phyloP scores from a whole-genome alignment of 30 jellyfish, hydroid and myxozoan genomes.

The Chrysaora quinquecirrha region DNA sequence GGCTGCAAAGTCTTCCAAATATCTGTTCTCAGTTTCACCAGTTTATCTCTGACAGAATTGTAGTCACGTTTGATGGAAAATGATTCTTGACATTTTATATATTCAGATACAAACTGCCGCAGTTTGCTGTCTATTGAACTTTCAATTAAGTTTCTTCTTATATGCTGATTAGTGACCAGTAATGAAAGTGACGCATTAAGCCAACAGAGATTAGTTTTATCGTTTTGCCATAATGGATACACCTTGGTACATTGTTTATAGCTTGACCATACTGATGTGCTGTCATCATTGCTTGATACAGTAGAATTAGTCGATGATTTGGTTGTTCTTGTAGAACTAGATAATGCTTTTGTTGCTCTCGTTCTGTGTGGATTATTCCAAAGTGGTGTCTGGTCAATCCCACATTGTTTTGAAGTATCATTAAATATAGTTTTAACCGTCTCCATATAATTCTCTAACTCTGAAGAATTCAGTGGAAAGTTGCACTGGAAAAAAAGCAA shows the following conservation, averaged over 20 bases:
- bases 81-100: neutral
- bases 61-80: neutral
- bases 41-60: neutral
- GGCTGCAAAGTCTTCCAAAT: neutral
- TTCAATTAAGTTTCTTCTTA: neutral
- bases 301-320: too few relatives aligned
- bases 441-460: slow-evolving; percentile 14
- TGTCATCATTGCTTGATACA: neutral
- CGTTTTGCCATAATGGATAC: neutral
- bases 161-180: neutral
- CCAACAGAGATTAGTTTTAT: slow-evolving; percentile 1
- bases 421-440: neutral
- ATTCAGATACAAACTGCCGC: neutral
- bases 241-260: neutral
- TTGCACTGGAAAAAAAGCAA: slow-evolving; percentile 44
- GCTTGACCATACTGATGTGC: neutral
- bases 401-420: neutral
- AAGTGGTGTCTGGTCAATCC: neutral
- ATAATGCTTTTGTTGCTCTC: neutral
- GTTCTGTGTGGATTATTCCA: neutral
- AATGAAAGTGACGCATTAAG: neutral
- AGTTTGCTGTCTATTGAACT: neutral
- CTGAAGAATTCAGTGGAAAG: slow-evolving; percentile 47
- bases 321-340: neutral
- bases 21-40: neutral